Conservation (phyloP, 2,888 invertebrate species). For the Salpingus planirostris region DNA sequence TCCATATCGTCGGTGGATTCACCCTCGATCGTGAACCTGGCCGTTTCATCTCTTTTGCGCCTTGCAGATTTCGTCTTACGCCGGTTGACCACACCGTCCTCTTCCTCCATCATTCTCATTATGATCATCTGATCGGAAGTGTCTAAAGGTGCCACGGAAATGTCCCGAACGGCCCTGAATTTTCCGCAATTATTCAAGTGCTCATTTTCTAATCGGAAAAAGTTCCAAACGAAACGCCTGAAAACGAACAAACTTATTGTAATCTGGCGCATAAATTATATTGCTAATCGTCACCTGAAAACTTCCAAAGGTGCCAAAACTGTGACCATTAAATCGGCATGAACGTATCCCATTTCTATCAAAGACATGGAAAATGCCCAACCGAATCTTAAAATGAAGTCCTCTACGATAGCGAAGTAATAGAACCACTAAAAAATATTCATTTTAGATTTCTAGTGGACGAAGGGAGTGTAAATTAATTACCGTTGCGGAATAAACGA, state of each 20-base stretch:
- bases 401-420: constrained; percentile 94
- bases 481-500: constrained; percentile 88
- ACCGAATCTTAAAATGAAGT: constrained; percentile 83
- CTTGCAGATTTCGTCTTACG: constrained; percentile 44
- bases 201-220: constrained; percentile 98
- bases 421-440: constrained; percentile 65
- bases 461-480: constrained; percentile 20
- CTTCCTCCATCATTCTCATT: constrained; percentile 91
- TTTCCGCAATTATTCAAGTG: constrained; percentile 99
- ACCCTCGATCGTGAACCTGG: constrained; percentile 38
- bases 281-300: constrained; percentile 53
- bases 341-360: constrained; percentile 66
- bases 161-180: constrained; percentile 96
- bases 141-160: constrained; percentile 88
- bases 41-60: constrained; percentile 39
- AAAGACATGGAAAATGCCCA: constrained; percentile 87
- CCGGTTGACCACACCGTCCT: constrained; percentile 76
- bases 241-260: constrained; percentile 12
- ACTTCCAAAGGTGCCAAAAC: constrained; percentile 81
- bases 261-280: neutral
- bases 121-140: constrained; percentile 87
- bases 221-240: constrained; percentile 97
- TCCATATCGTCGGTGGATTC: constrained; percentile 42
- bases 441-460: too few relatives aligned
- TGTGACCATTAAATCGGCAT: constrained; percentile 74